Evolutionary conservation across 2,797 vertebrate genomes (phyloP).

Genomic region (Urophycis tenuis): DNA sequence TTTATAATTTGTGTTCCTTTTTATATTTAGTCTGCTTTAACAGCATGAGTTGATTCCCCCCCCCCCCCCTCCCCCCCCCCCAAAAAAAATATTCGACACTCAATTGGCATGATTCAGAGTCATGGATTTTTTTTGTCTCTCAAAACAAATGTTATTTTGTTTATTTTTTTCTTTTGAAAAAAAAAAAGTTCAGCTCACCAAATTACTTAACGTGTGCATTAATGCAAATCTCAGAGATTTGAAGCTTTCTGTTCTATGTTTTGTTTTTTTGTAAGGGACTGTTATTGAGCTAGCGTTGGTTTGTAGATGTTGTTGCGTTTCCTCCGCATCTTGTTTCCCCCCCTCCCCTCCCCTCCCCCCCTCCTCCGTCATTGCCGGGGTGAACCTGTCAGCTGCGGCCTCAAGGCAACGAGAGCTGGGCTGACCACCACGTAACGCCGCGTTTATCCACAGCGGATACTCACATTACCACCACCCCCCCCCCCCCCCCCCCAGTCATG

Average conservation of each 20-base stretch:
- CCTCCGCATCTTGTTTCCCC: not conserved
- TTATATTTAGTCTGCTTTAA: conserved; percentile 23
- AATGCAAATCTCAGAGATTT: conserved; percentile 40
- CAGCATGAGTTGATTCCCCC: conserved; percentile 37
- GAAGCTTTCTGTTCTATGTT: conserved; percentile 29
- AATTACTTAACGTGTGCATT: conserved; percentile 20
- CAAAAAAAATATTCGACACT: conserved; percentile 24
- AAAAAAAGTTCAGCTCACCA: conserved; percentile 15
- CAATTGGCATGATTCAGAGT: conserved; percentile 40
- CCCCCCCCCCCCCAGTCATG: not conserved
- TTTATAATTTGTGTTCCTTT: not conserved
- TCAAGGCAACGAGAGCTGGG: not conserved
- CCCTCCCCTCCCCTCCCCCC: not conserved
- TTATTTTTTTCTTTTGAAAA: conserved; percentile 4
- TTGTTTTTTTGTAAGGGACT: conserved; percentile 31
- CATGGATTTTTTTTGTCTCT: conserved; percentile 13
- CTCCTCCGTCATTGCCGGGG: not conserved
- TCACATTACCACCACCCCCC: not conserved
- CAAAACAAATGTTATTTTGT: not conserved
- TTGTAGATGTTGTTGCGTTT: conserved; percentile 1
- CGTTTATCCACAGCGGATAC: not conserved
- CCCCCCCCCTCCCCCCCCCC: not conserved
- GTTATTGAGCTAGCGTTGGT: not conserved
- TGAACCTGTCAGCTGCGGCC: not conserved
- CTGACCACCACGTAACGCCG: not conserved